Base-by-base conservation (phyloP, 2,797 vertebrate genomes). In the Protosalanx chinensis region DNA sequence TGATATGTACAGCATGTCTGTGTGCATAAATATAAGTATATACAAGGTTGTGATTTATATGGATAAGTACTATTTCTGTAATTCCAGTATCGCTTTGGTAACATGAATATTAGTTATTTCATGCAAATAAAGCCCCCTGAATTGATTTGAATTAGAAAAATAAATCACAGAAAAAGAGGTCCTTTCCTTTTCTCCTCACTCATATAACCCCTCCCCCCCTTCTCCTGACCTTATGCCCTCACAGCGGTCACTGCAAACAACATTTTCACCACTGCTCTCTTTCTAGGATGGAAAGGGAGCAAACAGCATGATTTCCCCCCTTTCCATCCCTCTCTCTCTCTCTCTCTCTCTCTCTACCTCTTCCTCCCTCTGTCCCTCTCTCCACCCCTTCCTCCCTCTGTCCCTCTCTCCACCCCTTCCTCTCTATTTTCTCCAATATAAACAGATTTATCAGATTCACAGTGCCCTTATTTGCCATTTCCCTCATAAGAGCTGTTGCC, bases 371-470 rank as follows among this genome's bases (percentile, higher is more conserved):
- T 68, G 46, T 72, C 12, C 65, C 53, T 41, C 20, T 30, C 13
- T 32, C 60, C 13, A 27, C 32, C 60, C 30, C 13, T 63, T 5
- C 18, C 29, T 60, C n/a, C 29, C 59, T 61, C 23, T 13, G 8
- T 61, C 8, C 7, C 23, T 37, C 32, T 63, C 30, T 18, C 23
- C 23, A 27, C 23, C 23, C 23, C 1, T 27, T 27, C 23, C 32
- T 35, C 61, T 64, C 27, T 64, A 5, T 64, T 46, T 15, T 35
- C 30, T 35, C 61, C 1, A 8, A 78, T 81, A 60, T 79, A 85
- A 86, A 84, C 78, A 82, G 86, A 83, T 86, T 87, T 85, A 82
- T 78, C 58, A 74, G 85, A 83, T 85, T 85, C n/a, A 27, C 64
- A 71, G 65, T 77, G 74, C 32, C 77, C 65, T 66, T 64, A 71